These are phyloP conservation scores for Dendroctonus ponderosae DNA, from an alignment of 1,140 invertebrate genomes.

Conservation along the genomic window DNA sequence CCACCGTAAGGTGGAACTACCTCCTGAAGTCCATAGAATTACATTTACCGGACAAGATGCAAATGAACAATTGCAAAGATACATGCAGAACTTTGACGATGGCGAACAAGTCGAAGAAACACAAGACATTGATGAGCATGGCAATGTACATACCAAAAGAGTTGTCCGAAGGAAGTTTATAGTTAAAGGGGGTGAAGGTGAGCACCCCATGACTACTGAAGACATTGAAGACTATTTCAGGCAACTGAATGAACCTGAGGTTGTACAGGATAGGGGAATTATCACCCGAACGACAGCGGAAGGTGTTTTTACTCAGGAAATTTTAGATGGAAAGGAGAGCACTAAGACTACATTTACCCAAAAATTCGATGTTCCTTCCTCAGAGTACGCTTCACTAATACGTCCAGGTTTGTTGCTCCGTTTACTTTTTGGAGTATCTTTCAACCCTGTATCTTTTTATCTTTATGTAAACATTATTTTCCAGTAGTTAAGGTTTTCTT, in stretches of 20 bases:
- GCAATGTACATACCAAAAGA: slow-evolving; percentile 55
- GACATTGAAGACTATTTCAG: slow-evolving; percentile 37
- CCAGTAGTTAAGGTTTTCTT: too few relatives aligned
- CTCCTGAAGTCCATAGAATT: slow-evolving; percentile 55
- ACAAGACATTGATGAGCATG: slow-evolving; percentile 53
- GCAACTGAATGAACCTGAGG: slow-evolving; percentile 32
- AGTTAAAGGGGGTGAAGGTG: slow-evolving; percentile 41
- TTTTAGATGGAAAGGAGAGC: slow-evolving; percentile 21
- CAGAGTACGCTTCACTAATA: slow-evolving; percentile 33
- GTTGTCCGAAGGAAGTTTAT: slow-evolving; percentile 55
- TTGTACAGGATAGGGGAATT: slow-evolving; percentile 32
- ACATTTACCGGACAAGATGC: slow-evolving; percentile 58
- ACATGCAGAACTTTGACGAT: slow-evolving; percentile 55
- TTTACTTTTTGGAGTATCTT: neutral
- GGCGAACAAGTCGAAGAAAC: slow-evolving; percentile 55
- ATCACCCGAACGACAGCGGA: slow-evolving; percentile 25
- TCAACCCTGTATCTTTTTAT: too few relatives aligned
- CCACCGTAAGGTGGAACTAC: slow-evolving; percentile 53
- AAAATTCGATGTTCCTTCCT: slow-evolving; percentile 25
- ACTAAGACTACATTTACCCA: slow-evolving; percentile 21
- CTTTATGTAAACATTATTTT: too few relatives aligned
- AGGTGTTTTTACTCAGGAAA: slow-evolving; percentile 24
- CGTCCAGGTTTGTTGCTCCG: slow-evolving; percentile 36
- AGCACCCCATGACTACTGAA: slow-evolving; percentile 27
- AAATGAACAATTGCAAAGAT: slow-evolving; percentile 54